Conservation (phyloP, 2,797 vertebrate species). For the Acanthurus tractus region DNA sequence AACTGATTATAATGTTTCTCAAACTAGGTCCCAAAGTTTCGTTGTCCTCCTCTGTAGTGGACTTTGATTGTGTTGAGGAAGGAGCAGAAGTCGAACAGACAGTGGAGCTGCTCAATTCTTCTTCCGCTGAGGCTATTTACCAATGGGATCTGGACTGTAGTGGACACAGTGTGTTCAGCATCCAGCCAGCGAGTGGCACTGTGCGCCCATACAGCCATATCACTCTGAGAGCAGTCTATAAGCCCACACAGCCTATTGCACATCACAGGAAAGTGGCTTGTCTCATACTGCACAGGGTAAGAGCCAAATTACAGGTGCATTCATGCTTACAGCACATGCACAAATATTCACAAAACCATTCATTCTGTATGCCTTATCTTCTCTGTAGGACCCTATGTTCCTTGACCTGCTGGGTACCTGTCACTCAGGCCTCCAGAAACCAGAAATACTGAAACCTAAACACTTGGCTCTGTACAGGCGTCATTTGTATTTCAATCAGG, state of each 20-base stretch:
- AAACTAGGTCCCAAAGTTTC: conserved; percentile 88
- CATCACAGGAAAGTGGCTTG: conserved; percentile 91
- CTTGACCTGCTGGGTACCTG: conserved; percentile 94
- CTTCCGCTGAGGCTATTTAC: conserved; percentile 85
- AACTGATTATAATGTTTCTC: conserved; percentile 17
- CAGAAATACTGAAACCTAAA: conserved; percentile 85
- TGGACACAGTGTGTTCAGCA: conserved; percentile 90
- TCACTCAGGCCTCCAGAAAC: conserved; percentile 87
- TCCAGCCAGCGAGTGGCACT: conserved; percentile 85
- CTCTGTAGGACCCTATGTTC: conserved; percentile 89
- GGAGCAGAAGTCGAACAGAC: conserved; percentile 66
- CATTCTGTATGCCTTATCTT: neutral
- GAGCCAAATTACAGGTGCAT: conserved; percentile 12
- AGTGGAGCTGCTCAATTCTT: conserved; percentile 88
- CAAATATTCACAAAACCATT: neutral
- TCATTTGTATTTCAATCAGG: conserved; percentile 81
- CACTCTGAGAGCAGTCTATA: conserved; percentile 86
- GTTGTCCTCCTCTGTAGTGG: conserved; percentile 83
- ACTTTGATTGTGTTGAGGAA: conserved; percentile 88
- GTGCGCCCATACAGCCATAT: conserved; percentile 79
- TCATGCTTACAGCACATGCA: neutral
- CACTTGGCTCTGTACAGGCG: conserved; percentile 86
- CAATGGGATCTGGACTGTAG: conserved; percentile 90
- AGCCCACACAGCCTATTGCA: conserved; percentile 85
- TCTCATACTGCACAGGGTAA: conserved; percentile 92